A percentile compares a stretch with the other conserved stretches of the same genome.
Conservation (phyloP, 2,113 vertebrate species). For the Sorex araneus region DNA sequence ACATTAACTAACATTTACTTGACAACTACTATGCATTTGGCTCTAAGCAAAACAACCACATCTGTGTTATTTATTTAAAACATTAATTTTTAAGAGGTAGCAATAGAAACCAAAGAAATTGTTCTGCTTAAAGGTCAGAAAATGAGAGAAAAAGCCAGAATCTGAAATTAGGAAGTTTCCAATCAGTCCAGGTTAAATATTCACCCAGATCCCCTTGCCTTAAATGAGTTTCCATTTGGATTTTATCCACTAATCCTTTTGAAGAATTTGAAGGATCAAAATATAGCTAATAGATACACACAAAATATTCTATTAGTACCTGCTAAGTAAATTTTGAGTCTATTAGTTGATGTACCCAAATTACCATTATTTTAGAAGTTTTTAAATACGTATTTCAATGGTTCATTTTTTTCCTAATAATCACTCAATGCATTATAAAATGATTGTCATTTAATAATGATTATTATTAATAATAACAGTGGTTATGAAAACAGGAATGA, state of each 20-base stretch:
- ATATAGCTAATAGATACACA: background rate
- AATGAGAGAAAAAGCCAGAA: background rate
- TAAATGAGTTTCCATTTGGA: background rate
- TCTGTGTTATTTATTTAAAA: slow-evolving; percentile 14
- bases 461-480: no score
- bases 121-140: background rate
- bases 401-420: background rate
- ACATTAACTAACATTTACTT: slow-evolving; percentile 33
- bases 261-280: background rate
- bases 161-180: background rate
- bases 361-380: no score
- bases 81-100: background rate
- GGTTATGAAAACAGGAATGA: background rate
- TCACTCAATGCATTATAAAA: no score
- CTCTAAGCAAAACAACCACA: slow-evolving; percentile 28
- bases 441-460: no score
- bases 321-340: background rate
- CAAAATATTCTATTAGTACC: background rate
- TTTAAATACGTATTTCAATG: no score
- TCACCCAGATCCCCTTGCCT: background rate
- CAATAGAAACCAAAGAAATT: background rate
- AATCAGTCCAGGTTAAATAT: background rate
- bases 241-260: background rate
- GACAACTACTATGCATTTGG: background rate
- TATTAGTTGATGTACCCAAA: background rate